These are phyloP conservation scores for Passer montanus DNA, from an alignment of 2,113 vertebrate genomes.

Conservation along the genomic window DNA sequence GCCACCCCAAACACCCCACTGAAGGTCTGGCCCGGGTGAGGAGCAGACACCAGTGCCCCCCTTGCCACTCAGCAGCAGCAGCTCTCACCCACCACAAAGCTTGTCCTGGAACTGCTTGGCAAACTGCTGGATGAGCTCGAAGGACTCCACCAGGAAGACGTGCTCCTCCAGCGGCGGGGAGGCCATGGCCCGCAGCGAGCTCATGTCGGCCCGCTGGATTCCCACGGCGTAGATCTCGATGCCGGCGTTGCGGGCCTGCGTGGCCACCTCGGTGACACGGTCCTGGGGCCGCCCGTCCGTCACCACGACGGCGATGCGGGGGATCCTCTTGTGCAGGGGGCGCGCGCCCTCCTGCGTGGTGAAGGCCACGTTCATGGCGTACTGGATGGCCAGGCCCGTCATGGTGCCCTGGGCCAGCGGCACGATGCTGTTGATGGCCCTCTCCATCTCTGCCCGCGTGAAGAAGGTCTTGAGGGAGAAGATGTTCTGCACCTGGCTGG, in stretches of 20 bases:
- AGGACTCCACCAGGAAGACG: slow-evolving; percentile 94
- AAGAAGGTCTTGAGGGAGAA: slow-evolving; percentile 88
- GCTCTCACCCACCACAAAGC: slow-evolving; percentile 85
- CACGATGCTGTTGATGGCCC: slow-evolving; percentile 86
- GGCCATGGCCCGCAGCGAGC: slow-evolving; percentile 92
- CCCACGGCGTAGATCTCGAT: slow-evolving; percentile 96
- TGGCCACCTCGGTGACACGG: slow-evolving; percentile 89
- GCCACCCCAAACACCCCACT: background rate
- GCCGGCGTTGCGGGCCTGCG: slow-evolving; percentile 85
- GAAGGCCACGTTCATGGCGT: slow-evolving; percentile 91
- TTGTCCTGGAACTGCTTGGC: slow-evolving; percentile 93
- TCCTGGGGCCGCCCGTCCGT: slow-evolving; percentile 96
- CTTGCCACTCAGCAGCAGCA: fast-evolving
- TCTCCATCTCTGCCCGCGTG: slow-evolving; percentile 82
- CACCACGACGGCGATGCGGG: slow-evolving; percentile 89
- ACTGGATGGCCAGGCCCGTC: slow-evolving; percentile 95
- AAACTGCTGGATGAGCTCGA: slow-evolving; percentile 93
- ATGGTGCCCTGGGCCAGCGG: slow-evolving; percentile 96
- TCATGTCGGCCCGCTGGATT: slow-evolving; percentile 92
- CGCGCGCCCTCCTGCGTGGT: slow-evolving; percentile 84
- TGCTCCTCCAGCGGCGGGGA: slow-evolving; percentile 90
- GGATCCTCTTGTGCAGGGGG: slow-evolving; percentile 75
- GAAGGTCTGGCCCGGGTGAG: background rate
- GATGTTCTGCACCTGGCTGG: slow-evolving; percentile 94
- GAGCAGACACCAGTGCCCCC: background rate